Evolutionary conservation across 1,140 invertebrate genomes (phyloP).

Genomic region (Choristoneura fumiferana): DNA sequence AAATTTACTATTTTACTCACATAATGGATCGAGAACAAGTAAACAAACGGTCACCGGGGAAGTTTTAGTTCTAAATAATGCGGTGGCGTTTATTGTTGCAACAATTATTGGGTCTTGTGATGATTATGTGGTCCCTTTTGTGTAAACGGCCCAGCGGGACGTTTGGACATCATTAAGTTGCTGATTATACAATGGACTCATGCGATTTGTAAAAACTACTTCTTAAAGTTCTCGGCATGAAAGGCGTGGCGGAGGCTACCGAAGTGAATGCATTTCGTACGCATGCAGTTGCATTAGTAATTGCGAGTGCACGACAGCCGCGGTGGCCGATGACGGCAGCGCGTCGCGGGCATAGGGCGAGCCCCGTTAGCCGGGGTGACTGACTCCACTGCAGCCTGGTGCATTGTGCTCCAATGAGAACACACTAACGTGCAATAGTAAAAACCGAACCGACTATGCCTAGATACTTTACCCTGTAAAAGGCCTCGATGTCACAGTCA

Average conservation of each 20-base stretch:
- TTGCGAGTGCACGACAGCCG: slow-evolving; percentile 65
- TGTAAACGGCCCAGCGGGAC: slow-evolving; percentile 39
- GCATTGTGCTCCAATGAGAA: slow-evolving; percentile 77
- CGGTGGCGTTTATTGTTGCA: slow-evolving; percentile 29
- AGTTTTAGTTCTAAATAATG: slow-evolving; percentile 23
- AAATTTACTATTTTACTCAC: not conserved
- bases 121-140: slow-evolving; percentile 39
- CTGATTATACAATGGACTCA: slow-evolving; percentile 19
- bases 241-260: slow-evolving; percentile 31
- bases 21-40: not conserved
- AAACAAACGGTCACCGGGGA: slow-evolving; percentile 15
- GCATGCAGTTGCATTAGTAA: slow-evolving; percentile 65
- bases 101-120: slow-evolving; percentile 31
- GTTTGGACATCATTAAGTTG: slow-evolving; percentile 46
- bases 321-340: slow-evolving; percentile 59
- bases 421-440: slow-evolving; percentile 69
- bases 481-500: not conserved
- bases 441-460: slow-evolving; percentile 41
- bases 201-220: slow-evolving; percentile 22
- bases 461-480: slow-evolving; percentile 46
- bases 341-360: slow-evolving; percentile 66
- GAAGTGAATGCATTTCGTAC: slow-evolving; percentile 44
- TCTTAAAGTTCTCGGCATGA: slow-evolving; percentile 12
- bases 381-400: slow-evolving; percentile 73
- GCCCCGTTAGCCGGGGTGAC: slow-evolving; percentile 74